Evolutionary conservation across 1,140 invertebrate genomes (phyloP), one percentile per base, ranked within the genome.

Genomic region (Heliconius eleuchia): DNA sequence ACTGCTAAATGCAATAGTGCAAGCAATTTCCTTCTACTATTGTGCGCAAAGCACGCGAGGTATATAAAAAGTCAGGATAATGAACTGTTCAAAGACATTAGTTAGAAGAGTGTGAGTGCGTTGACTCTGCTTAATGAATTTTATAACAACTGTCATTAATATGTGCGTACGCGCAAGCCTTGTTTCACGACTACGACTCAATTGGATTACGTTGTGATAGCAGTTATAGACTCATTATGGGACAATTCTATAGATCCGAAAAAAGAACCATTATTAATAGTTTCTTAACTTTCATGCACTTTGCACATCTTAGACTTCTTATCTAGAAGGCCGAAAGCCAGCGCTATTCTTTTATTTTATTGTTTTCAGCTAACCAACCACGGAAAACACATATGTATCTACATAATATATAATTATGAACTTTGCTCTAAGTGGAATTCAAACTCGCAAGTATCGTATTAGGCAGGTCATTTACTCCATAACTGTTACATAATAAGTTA

Each of bases 41-140:
- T 66, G 60, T 30, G 60, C 23, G 27, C 60, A 66, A 66, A 30
- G 27, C 60, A 66, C 60, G 60, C 60, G 27, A 66, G 60, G 27
- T 66, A 3, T n/a, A 66, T 66, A 66, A 66, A 66, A 66, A 27
- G 60, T 66, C 60, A 66, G 60, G 60, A 66, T 66, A 66, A 30
- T 30, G 60, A 66, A 66, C 60, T 66, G 60, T 27, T 27, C 60
- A 66, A 66, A 66, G 60, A 66, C 60, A 66, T 66, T 66, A 66
- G 60, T 66, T 30, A 30, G 60, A 66, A 66, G 60, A 27, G 11
- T 66, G n/a, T 5, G 13, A 30, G 60, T 66, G 8, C 60, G 60
- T 66, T 66, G 60, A 30, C 60, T 66, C n/a, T 66, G 19, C 4
- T 66, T 66, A 66, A 66, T 66, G 4, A 66, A 66, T 66, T 66